Conservation (phyloP, 1,140 invertebrate species). For the Asobara japonica region DNA sequence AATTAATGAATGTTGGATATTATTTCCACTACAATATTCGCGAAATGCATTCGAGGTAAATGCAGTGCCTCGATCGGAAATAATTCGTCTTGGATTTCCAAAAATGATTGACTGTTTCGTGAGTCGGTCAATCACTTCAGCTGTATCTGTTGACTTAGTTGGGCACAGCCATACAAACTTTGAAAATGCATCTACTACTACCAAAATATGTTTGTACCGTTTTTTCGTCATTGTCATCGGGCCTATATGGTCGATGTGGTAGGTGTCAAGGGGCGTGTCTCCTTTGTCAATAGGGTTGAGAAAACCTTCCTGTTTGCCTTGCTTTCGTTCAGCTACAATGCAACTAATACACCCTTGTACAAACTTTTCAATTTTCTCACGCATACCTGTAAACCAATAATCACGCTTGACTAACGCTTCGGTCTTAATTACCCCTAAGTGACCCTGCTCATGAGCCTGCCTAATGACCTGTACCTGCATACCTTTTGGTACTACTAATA, state of each 20-base stretch:
- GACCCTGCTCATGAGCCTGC: slow-evolving; percentile 22
- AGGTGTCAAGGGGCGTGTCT: slow-evolving; percentile 47
- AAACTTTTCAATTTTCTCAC: slow-evolving; percentile 39
- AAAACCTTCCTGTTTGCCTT: slow-evolving; percentile 41
- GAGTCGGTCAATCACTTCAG: slow-evolving; percentile 26
- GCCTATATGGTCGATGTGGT: slow-evolving; percentile 48
- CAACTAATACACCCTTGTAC: slow-evolving; percentile 49
- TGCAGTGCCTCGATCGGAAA: slow-evolving; percentile 35
- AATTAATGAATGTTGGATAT: slow-evolving; percentile 22
- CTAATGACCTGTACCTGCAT: slow-evolving; percentile 25
- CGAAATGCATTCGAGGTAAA: slow-evolving; percentile 29
- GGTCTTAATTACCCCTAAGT: slow-evolving; percentile 29
- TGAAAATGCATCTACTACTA: slow-evolving; percentile 41
- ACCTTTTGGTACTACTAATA: slow-evolving; percentile 11
- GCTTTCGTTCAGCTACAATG: slow-evolving; percentile 43
- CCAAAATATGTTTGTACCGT: slow-evolving; percentile 39
- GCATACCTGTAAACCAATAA: slow-evolving; percentile 40
- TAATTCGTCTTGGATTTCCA: slow-evolving; percentile 46
- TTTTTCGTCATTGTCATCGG: slow-evolving; percentile 40
- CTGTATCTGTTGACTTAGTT: slow-evolving; percentile 32
- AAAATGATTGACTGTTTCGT: slow-evolving; percentile 43
- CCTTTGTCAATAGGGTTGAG: slow-evolving; percentile 48
- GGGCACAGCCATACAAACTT: slow-evolving; percentile 45
- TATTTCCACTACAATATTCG: slow-evolving; percentile 29
- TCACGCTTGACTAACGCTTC: slow-evolving; percentile 28